These are phyloP conservation scores for Nasonovia ribisnigri DNA, from an alignment of 2,888 invertebrate genomes.

Conservation along the genomic window DNA sequence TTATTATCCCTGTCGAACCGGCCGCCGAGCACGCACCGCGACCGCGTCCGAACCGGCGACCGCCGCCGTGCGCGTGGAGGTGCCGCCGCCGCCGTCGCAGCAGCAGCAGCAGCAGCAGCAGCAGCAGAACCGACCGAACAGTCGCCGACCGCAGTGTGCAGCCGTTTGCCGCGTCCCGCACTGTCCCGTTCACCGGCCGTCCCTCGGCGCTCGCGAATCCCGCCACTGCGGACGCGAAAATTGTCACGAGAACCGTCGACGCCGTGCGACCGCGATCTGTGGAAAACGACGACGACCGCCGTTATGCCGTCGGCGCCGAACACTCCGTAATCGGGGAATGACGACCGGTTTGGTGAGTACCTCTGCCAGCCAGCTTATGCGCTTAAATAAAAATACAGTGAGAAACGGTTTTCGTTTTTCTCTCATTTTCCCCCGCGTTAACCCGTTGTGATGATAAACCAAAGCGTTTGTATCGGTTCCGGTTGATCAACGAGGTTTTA, in stretches of 20 bases:
- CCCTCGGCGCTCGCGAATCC: not conserved
- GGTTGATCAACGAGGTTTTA: not conserved
- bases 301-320: constrained; percentile 29
- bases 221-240: not conserved
- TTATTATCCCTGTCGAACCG: constrained; percentile 27
- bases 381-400: not conserved
- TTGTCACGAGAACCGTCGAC: not conserved
- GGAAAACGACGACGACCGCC: not conserved
- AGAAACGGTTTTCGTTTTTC: not conserved
- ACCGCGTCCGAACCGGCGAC: constrained; percentile 29
- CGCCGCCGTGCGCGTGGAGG: not conserved
- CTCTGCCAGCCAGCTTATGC: not conserved
- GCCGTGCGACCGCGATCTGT: not conserved
- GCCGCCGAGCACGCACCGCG: not conserved
- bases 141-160: not conserved
- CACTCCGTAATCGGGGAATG: not conserved
- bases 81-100: not conserved
- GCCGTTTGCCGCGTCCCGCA: not conserved
- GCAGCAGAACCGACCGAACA: not conserved
- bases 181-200: not conserved
- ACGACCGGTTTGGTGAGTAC: constrained; percentile 63
- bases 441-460: not conserved
- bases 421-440: not conserved
- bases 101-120: no score
- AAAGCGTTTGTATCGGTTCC: no score